Conservation (phyloP, 2,888 invertebrate species). For the Eilema griseolum region DNA sequence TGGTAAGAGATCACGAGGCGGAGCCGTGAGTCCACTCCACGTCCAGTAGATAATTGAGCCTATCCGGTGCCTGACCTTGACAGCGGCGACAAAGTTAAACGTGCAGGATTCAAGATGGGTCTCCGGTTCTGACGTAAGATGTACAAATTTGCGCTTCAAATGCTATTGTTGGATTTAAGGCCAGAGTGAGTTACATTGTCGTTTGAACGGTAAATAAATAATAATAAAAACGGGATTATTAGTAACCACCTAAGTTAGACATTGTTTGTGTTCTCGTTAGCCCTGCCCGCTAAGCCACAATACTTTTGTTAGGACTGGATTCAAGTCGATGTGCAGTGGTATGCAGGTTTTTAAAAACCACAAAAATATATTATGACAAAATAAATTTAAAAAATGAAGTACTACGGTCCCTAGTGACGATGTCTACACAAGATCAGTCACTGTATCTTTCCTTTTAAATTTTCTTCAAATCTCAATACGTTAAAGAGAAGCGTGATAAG, state of each 20-base stretch:
- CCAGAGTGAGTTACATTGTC: background rate
- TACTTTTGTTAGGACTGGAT: too few species aligned
- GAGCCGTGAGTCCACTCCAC: slow-evolving; percentile 44
- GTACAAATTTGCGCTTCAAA: slow-evolving; percentile 16
- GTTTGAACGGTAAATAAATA: too few species aligned
- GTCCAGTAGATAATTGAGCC: slow-evolving; percentile 63
- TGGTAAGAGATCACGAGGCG: slow-evolving; percentile 42
- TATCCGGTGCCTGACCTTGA: slow-evolving; percentile 66
- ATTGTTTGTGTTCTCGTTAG: background rate
- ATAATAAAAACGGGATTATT: too few species aligned
- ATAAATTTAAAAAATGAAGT: too few species aligned
- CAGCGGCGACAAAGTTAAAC: slow-evolving; percentile 27
- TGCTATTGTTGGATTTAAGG: background rate
- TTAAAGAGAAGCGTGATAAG: background rate
- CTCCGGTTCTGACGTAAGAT: slow-evolving; percentile 19
- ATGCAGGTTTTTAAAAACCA: too few species aligned
- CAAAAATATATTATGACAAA: background rate
- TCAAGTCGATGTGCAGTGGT: too few species aligned
- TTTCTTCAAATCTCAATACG: background rate
- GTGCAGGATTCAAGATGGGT: slow-evolving; percentile 36
- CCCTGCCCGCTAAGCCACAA: background rate
- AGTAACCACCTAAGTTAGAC: background rate
- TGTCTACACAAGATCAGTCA: too few species aligned
- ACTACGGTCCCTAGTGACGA: too few species aligned
- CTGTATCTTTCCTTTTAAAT: background rate